Percentiles rank a stretch among this genome's conserved stretches.
phyloP scores from a whole-genome alignment of 37 sponge, comb jelly and placozoan species.

The Haliclona indistincta region DNA sequence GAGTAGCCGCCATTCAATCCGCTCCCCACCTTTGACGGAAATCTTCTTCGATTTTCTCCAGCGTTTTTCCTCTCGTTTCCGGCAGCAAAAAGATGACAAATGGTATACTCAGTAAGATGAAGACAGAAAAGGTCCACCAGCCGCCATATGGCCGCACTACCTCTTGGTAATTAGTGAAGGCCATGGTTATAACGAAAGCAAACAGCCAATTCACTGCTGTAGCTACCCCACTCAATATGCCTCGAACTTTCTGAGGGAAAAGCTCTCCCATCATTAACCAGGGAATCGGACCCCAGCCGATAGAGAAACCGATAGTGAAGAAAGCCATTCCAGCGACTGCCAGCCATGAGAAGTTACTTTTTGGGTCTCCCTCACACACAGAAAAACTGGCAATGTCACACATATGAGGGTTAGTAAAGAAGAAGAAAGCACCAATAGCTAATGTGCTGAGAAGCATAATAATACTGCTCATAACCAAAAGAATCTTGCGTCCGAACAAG shows the following conservation, averaged over 20 bases:
- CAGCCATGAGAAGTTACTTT: not conserved
- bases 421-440: conserved; percentile 33
- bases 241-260: conserved; percentile 34
- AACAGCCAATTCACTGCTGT: conserved; percentile 17
- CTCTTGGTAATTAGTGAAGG: not conserved
- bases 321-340: conserved; percentile 26
- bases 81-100: conserved; percentile 61
- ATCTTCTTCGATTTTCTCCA: conserved; percentile 60
- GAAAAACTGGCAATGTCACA: not conserved
- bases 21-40: conserved; percentile 19
- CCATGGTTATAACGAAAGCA: not conserved
- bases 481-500: conserved; percentile 46
- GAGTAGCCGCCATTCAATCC: too few relatives aligned
- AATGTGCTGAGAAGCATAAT: conserved; percentile 26
- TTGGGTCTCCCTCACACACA: not conserved
- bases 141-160: conserved; percentile 13
- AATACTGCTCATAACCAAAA: conserved; percentile 37
- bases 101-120: conserved; percentile 16
- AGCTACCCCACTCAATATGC: conserved; percentile 23
- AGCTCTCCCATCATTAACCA: conserved; percentile 49
- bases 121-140: conserved; percentile 20
- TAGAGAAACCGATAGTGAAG: conserved; percentile 24
- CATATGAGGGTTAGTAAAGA: not conserved
- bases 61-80: conserved; percentile 62
- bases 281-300: conserved; percentile 66